Base-by-base conservation (phyloP, 1,140 invertebrate genomes). In the Ridgeia piscesae region DNA sequence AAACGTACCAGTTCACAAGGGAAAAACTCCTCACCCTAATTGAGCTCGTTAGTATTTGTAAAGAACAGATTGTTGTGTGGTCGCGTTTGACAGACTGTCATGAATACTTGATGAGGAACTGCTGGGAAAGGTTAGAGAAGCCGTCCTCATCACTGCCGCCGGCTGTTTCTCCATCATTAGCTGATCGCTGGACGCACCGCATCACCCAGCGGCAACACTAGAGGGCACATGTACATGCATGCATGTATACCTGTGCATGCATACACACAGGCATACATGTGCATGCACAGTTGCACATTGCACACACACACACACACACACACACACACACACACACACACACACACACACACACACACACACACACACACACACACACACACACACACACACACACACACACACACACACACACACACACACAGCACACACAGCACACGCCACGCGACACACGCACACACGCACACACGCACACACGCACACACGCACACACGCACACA, bases 1-100 rank as follows among this genome's bases (percentile, higher is more conserved):
- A 77, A 77, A 17, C 4, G 17, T 77, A 77, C 58, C 58, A 77
- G 58, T 0, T 77, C 0, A 77, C 58, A 27, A 77, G 0, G 11
- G 58, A 77, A 77, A 77, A 77, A 77, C 58, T 77, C 17, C 8
- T 77, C 58, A 27, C 58, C 58, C 58, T 77, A 77, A 77, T 77
- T 77, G 58, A 77, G 58, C 58, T 77, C 58, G 58, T 77, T 77
- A 77, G 58, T 77, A 77, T 77, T 77, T 77, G 58, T 77, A 77
- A 77, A 77, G 58, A 77, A 77, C 8, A 77, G 58, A 77, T 77
- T 77, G 58, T 77, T 77, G 58, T 77, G 58, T 77, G 58, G 58
- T 77, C 2, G 58, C 58, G 58, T 77, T 77, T 77, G 58, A 77
- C 58, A 77, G 58, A 77, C 58, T 77, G 58, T 77, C 17, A 77